phyloP scores from a whole-genome alignment of 2,888 invertebrate species.

The Azorinus chamasolen region DNA sequence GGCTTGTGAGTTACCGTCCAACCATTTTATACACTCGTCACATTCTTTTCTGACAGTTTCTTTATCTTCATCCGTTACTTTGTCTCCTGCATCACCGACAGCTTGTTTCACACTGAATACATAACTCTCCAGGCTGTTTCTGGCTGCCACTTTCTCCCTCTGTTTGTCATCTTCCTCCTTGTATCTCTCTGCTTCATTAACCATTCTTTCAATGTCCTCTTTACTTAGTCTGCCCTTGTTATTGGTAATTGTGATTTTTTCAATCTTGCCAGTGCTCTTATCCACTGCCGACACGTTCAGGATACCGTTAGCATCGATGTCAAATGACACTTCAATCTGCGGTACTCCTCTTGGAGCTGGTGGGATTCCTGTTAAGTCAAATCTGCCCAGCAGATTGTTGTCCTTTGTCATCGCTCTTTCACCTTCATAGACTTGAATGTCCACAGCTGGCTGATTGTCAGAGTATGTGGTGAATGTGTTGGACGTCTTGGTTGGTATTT shows the following conservation, averaged over 20 bases:
- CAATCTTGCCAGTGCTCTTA: slow-evolving; percentile 92
- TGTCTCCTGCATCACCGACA: slow-evolving; percentile 88
- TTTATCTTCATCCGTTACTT: slow-evolving; percentile 90
- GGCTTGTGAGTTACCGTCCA: slow-evolving; percentile 93
- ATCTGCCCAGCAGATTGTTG: slow-evolving; percentile 89
- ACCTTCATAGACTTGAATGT: slow-evolving; percentile 92
- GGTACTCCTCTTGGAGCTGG: slow-evolving; percentile 83
- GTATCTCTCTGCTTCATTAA: slow-evolving; percentile 82
- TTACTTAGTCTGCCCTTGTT: slow-evolving; percentile 94
- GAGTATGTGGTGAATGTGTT: slow-evolving; percentile 93
- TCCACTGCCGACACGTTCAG: slow-evolving; percentile 88
- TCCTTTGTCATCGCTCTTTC: slow-evolving; percentile 98
- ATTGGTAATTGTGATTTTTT: slow-evolving; percentile 94
- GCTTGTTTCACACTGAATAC: slow-evolving; percentile 87
- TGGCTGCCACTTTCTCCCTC: slow-evolving; percentile 73
- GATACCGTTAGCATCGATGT: slow-evolving; percentile 96
- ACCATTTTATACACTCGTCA: slow-evolving; percentile 91
- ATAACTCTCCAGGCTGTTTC: slow-evolving; percentile 80
- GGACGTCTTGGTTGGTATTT: slow-evolving; percentile 83
- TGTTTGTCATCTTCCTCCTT: slow-evolving; percentile 83
- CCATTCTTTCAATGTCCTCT: slow-evolving; percentile 93
- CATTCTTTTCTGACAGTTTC: slow-evolving; percentile 88
- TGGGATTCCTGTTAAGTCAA: slow-evolving; percentile 82
- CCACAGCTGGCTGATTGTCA: slow-evolving; percentile 91
- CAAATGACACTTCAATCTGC: slow-evolving; percentile 90